phyloP scores from a whole-genome alignment of 2,797 vertebrate genomes.

The Pseudotriccus pelzelni region DNA sequence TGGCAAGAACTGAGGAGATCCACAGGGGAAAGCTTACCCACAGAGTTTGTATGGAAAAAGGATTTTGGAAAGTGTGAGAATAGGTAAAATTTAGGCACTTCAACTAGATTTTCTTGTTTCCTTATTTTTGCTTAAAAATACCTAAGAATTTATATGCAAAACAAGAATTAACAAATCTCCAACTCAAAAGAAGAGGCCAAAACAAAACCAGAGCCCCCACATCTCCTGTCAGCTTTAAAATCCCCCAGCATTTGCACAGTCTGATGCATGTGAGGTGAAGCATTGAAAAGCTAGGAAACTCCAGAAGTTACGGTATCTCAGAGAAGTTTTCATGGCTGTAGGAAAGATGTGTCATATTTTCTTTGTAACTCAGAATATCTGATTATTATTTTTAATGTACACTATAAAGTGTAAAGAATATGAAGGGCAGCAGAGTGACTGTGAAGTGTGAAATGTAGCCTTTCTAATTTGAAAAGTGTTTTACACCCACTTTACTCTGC shows the following conservation, averaged over 20 bases:
- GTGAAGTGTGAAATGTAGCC: not conserved
- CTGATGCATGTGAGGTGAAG: conserved; percentile 17
- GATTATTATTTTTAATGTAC: not conserved
- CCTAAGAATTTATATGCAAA: conserved; percentile 11
- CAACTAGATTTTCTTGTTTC: not conserved
- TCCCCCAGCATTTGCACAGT: not conserved
- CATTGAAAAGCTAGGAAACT: conserved; percentile 18
- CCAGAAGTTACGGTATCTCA: not conserved
- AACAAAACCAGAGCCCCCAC: not conserved
- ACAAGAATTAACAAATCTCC: not conserved
- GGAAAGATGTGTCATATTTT: not conserved
- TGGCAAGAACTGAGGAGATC: not conserved
- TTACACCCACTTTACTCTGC: not conserved
- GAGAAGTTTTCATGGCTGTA: not conserved
- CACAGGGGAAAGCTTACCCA: not conserved
- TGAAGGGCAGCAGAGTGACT: not conserved
- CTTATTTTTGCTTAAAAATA: conserved; percentile 38
- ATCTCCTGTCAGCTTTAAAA: not conserved
- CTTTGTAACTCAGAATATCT: not conserved
- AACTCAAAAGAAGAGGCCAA: not conserved
- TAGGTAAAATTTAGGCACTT: not conserved
- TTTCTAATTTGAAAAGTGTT: not conserved
- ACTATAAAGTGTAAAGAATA: not conserved
- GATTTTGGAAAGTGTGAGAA: not conserved
- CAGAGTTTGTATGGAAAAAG: not conserved